Evolutionary conservation across 2,888 invertebrate genomes (phyloP).

Genomic region (Erpobdella octoculata): DNA sequence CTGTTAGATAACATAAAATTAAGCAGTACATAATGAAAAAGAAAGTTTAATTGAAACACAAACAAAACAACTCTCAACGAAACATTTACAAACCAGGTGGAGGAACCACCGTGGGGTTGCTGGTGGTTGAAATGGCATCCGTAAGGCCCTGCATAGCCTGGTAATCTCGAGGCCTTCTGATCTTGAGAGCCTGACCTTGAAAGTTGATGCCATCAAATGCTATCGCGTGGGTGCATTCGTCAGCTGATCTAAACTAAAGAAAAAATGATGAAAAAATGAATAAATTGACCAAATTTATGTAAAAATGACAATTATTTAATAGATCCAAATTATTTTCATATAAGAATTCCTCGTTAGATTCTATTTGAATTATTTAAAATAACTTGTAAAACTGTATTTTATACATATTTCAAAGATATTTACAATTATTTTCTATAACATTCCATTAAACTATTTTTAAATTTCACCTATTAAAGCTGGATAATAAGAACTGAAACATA

Average conservation of each 20-base stretch:
- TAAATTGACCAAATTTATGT: not conserved
- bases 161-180: conserved; percentile 92
- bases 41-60: not conserved
- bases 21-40: not conserved
- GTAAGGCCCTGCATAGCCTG: conserved; percentile 93
- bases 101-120: conserved; percentile 53
- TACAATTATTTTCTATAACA: too few species aligned
- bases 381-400: too few species aligned
- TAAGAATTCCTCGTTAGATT: too few species aligned
- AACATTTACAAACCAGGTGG: not conserved
- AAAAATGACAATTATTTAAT: not conserved
- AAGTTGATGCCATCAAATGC: conserved; percentile 98
- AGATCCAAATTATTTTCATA: too few species aligned
- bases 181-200: conserved; percentile 88
- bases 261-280: not conserved
- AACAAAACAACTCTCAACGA: not conserved
- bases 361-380: not conserved
- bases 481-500: too few species aligned
- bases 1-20: not conserved
- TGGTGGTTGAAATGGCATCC: conserved; percentile 75
- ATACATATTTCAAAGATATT: too few species aligned
- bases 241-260: conserved; percentile 76
- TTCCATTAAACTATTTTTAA: too few species aligned
- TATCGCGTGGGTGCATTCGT: conserved; percentile 98
- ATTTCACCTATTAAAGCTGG: too few species aligned